Conservation (phyloP, 2,113 vertebrate species). For the Galemys pyrenaicus region DNA sequence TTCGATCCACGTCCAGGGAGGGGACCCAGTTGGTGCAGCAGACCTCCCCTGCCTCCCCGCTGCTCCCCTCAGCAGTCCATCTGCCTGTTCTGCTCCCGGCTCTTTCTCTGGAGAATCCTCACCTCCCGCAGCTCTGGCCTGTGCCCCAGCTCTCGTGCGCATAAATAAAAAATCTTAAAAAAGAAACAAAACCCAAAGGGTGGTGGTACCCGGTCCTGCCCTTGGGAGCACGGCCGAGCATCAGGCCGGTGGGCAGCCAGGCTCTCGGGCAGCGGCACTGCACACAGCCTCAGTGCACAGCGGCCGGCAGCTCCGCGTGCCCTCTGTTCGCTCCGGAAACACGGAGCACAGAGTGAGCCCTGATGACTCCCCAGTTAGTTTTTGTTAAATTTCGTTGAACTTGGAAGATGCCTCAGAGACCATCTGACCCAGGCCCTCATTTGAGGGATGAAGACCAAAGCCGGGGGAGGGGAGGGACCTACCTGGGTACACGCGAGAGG, state of each 20-base stretch:
- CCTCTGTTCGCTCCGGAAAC: background rate
- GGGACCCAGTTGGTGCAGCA: too few species aligned
- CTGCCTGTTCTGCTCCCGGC: too few species aligned
- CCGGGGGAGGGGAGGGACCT: background rate
- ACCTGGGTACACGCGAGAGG: background rate
- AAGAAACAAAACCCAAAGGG: background rate
- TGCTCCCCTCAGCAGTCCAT: too few species aligned
- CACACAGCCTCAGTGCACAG: background rate
- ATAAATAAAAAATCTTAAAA: too few species aligned
- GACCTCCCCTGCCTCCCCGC: too few species aligned
- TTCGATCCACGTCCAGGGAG: too few species aligned
- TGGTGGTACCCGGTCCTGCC: background rate
- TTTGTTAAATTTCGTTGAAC: background rate
- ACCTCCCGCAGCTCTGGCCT: too few species aligned
- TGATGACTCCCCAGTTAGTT: background rate
- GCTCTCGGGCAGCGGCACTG: rapidly evolving
- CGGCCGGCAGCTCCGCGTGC: too few species aligned
- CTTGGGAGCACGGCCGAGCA: rapidly evolving
- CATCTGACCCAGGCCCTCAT: background rate
- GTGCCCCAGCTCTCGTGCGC: too few species aligned
- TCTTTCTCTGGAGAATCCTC: too few species aligned
- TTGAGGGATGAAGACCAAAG: background rate
- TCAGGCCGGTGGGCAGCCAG: background rate
- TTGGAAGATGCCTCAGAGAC: background rate
- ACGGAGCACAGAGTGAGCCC: background rate